Evolutionary conservation across 2,113 vertebrate species (phyloP), one percentile per base, ranked within the genome.

Genomic region (Cebus imitator): DNA sequence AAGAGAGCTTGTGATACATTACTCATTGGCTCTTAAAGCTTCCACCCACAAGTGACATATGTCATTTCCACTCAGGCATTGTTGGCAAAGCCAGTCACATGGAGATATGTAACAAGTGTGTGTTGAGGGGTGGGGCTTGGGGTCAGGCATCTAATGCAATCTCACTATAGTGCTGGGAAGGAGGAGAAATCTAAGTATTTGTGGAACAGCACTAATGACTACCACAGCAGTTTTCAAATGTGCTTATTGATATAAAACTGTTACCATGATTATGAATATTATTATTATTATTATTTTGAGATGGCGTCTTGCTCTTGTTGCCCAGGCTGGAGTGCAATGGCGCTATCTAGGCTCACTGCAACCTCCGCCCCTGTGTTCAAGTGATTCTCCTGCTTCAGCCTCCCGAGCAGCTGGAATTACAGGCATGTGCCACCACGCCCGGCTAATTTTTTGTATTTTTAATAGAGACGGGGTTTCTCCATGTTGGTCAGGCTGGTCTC

Each of bases 131-230:
- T 32, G 3, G 21, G 68, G 30, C 18, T 90, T 30, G 50, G 37
- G 21, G 4, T 20, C 61, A 20, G 43, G 17, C 32, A 85, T 6
- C 8, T 18, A 64, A 91, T 61, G 14, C 12, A 70, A 32, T 94
- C 9, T 1, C 4, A 84, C 23, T 93, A 43, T 58, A 64, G 37
- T 93, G 4, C 32, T 70, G 9, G 68, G 52, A 93, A 73, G 37
- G 66, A 86, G n/a, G 27, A 70, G 30, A 94, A 86, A 87, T 95
- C 21, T 37, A 90, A 92, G 82, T 55, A 91, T 88, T 92, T 81
- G 76, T 11, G 72, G 45, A 90, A 57, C 61, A 66, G n/a, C 50
- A 55, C 8, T 87, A 73, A 72, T 81, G 73, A 52, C 12, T 45
- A 30, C 7, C 13, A 92, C 8, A 58, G 4, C 23, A 91, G 43